Evolutionary conservation across 2,797 vertebrate genomes (phyloP).

Genomic region (Clarias pachynema): DNA sequence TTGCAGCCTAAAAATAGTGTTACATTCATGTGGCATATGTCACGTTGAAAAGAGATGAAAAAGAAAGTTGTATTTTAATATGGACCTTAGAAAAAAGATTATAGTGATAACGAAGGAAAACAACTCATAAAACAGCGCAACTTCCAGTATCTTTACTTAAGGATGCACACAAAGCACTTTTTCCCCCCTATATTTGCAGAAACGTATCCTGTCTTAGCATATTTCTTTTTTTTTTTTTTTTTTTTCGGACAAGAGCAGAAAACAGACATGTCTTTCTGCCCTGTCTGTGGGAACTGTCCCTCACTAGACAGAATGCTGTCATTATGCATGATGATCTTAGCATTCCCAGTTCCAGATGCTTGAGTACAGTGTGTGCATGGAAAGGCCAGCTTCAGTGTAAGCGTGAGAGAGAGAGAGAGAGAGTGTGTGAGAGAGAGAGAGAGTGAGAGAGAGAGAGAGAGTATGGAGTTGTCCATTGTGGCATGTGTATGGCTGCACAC

Average conservation of each 20-base stretch:
- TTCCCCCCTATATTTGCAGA: constrained; percentile 23
- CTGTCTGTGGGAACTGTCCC: constrained; percentile 78
- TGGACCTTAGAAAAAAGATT: background rate
- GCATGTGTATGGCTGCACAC: constrained; percentile 45
- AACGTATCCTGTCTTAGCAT: constrained; percentile 21
- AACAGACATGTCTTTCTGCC: constrained; percentile 64
- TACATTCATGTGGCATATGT: background rate
- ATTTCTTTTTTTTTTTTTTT: constrained; percentile 16
- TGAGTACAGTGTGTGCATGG: constrained; percentile 45
- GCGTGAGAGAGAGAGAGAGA: constrained; percentile 29
- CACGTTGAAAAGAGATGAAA: background rate
- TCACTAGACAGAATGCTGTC: constrained; percentile 75
- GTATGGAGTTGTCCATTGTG: constrained; percentile 49
- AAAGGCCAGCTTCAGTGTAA: constrained; percentile 26
- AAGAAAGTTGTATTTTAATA: background rate
- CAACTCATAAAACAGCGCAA: too few relatives aligned
- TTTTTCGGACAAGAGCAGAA: constrained; percentile 42
- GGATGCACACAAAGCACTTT: background rate
- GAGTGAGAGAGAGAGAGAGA: constrained; percentile 28
- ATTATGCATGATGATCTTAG: constrained; percentile 69
- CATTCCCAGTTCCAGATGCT: constrained; percentile 41
- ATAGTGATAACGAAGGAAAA: background rate
- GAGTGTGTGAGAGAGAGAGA: constrained; percentile 8
- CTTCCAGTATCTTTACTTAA: too few relatives aligned
- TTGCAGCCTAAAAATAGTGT: background rate